Base-by-base conservation (phyloP, 2,797 vertebrate species). In the Sphenodon punctatus region DNA sequence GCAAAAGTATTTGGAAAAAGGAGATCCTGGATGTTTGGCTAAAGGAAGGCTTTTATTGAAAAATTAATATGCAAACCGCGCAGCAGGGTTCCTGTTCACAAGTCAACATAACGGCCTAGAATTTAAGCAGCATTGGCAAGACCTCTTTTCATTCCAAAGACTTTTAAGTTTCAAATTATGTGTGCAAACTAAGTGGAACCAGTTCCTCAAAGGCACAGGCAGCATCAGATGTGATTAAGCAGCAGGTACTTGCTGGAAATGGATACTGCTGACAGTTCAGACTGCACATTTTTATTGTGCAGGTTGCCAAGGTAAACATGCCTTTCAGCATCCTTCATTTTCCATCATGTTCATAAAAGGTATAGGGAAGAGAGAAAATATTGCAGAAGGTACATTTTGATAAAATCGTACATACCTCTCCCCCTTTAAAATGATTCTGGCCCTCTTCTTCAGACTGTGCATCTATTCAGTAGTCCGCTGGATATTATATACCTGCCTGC, bases 131-230 rank as follows among this genome's bases (percentile, higher is more conserved):
- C 1, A 3, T 59, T 68, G 66, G 0, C 32, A 68, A 38, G 32
- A 7, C 65, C 34, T 53, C 59, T 39, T 79, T 27, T 53, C 51
- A 69, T 84, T 79, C 84, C 70, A 74, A 36, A 64, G 53, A 32
- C 25, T 30, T 61, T 8, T 13, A 23, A 22, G 34, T 71, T 75
- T 72, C 63, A 13, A 58, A 67, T 78, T 67, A 55, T 53, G 8
- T 34, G 2, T 30, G 51, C 15, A 49, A 75, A n/a, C 4, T 12
- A 53, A 9, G 6, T 2, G 71, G 59, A 71, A 80, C 22, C 0
- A 0, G 49, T 48, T 70, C 25, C 69, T 30, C 1, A 0, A 73
- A 85, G 58, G 56, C 22, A 58, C 9, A 30, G 34, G n/a, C 51
- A 56, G 16, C 0, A 3, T 34, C 38, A 38, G 38, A 2, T 6